phyloP scores from a whole-genome alignment of 1,140 invertebrate species.

The Oscheius sp. region DNA sequence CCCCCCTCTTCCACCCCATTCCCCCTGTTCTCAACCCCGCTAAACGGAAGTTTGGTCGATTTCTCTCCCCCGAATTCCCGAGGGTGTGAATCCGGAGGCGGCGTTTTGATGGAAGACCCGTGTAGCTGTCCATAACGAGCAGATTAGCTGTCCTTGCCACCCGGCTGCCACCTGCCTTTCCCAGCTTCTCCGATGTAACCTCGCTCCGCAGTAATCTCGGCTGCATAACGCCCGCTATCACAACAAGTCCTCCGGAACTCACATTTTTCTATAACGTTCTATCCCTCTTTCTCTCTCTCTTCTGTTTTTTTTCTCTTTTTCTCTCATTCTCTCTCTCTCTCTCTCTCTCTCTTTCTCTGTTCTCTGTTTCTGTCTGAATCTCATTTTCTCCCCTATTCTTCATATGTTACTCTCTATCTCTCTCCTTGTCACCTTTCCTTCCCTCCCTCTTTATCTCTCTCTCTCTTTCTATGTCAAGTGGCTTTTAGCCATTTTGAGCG shows the following conservation, averaged over 20 bases:
- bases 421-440: no score
- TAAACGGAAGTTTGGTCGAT: not conserved
- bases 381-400: no score
- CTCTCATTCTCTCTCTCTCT: not conserved
- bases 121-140: constrained; percentile 8
- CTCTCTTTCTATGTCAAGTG: no score
- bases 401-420: no score
- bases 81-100: not conserved
- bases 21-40: not conserved
- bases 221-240: not conserved
- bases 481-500: no score
- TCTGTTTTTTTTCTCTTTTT: not conserved
- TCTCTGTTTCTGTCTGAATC: no score
- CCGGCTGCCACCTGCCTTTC: not conserved
- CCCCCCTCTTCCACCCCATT: not conserved
- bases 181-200: not conserved
- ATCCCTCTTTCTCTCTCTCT: not conserved
- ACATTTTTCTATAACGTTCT: not conserved
- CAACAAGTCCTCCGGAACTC: not conserved
- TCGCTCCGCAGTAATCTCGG: not conserved
- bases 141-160: not conserved
- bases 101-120: constrained; percentile 5
- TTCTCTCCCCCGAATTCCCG: not conserved
- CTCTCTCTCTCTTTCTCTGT: not conserved
- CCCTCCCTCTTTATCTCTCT: no score